phyloP scores from a whole-genome alignment of 2,113 vertebrate species.

The Bothrops jararaca region DNA sequence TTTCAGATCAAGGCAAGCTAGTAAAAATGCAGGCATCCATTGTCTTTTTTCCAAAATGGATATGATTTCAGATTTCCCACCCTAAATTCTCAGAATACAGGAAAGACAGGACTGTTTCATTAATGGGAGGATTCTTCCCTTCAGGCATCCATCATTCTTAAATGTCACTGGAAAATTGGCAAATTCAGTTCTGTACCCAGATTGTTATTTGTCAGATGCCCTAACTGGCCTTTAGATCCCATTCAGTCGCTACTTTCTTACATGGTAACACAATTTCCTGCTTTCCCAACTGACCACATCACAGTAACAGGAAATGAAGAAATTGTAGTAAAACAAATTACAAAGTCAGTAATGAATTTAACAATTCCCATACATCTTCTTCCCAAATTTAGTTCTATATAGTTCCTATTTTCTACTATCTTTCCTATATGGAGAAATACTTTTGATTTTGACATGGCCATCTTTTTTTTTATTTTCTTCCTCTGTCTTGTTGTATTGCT shows the following conservation, averaged over 20 bases:
- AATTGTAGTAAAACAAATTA: neutral
- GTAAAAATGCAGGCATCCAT: neutral
- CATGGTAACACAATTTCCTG: neutral
- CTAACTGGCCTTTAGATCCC: neutral
- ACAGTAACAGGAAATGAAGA: conserved; percentile 3
- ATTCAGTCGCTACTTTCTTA: neutral
- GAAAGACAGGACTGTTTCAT: neutral
- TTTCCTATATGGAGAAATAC: neutral
- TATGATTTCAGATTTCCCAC: neutral
- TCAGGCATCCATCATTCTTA: neutral
- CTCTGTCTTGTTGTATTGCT: neutral
- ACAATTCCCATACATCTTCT: neutral
- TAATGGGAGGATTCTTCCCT: neutral
- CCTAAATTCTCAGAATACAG: neutral
- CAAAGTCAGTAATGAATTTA: neutral
- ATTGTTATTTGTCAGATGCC: neutral
- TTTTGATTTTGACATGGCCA: neutral
- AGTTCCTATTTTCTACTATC: neutral
- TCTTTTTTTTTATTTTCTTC: neutral
- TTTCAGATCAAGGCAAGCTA: neutral
- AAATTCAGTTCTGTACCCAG: neutral
- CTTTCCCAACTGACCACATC: neutral
- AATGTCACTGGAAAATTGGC: neutral
- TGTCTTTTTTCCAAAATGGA: neutral
- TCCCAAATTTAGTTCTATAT: neutral